phyloP scores from a whole-genome alignment of 2,797 vertebrate species.

The Lagorchestes hirsutus region DNA sequence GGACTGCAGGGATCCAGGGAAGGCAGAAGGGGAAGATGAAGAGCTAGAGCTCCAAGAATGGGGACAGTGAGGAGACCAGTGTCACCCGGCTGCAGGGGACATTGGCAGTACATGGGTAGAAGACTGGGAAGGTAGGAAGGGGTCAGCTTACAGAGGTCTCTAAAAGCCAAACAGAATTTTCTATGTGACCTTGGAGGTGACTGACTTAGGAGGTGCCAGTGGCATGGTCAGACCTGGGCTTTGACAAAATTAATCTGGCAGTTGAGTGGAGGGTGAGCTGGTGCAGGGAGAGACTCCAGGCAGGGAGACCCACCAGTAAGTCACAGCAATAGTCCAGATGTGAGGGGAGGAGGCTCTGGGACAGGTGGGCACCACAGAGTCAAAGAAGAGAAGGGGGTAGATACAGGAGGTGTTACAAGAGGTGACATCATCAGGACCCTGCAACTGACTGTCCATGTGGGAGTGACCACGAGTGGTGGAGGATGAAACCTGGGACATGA shows the following conservation, averaged over 20 bases:
- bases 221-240: background rate
- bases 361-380: background rate
- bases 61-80: too few species aligned
- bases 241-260: background rate
- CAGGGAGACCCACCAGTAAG: too few species aligned
- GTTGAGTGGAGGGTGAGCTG: background rate
- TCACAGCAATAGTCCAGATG: too few species aligned
- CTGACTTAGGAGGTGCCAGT: background rate
- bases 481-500: background rate
- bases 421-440: background rate
- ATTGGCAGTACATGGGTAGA: background rate
- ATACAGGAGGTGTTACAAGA: background rate
- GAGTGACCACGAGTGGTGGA: background rate
- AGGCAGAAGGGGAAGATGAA: background rate
- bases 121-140: background rate
- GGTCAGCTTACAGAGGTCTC: background rate
- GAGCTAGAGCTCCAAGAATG: background rate
- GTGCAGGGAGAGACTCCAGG: background rate
- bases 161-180: background rate
- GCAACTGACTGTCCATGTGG: background rate
- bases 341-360: background rate
- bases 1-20: background rate
- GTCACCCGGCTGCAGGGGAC: too few species aligned
- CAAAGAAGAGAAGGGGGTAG: too few species aligned
- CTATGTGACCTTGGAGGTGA: background rate